Conservation (phyloP, 2,113 vertebrate genomes). For the Eurypyga helias region DNA sequence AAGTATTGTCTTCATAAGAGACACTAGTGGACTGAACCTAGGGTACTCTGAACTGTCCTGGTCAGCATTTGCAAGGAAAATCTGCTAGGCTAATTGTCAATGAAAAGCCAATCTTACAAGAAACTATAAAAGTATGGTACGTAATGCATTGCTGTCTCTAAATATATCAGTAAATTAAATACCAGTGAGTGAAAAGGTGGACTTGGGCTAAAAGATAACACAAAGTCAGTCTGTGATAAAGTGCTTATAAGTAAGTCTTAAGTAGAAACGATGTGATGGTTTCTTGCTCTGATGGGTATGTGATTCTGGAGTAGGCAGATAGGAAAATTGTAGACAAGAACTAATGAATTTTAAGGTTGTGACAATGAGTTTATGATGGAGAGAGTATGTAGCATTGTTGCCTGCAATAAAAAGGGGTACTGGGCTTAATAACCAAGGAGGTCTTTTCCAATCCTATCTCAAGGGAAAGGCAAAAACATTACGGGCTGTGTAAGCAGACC, state of each 20-base stretch:
- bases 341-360: background rate
- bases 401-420: background rate
- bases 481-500: background rate
- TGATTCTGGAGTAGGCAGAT: background rate
- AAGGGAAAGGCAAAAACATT: background rate
- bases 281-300: background rate
- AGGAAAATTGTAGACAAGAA: background rate
- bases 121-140: background rate
- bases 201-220: background rate
- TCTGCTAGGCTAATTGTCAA: background rate
- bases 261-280: background rate
- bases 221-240: background rate
- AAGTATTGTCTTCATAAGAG: background rate
- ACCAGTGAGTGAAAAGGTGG: background rate
- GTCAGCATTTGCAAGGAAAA: background rate
- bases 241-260: background rate
- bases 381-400: accelerated
- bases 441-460: background rate
- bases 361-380: background rate
- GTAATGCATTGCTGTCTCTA: background rate
- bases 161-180: background rate
- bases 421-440: background rate
- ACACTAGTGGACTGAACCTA: background rate
- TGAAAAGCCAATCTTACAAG: background rate
- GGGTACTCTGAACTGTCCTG: background rate